Conservation (phyloP, 2,113 vertebrate genomes). For the Oncorhynchus mykiss region DNA sequence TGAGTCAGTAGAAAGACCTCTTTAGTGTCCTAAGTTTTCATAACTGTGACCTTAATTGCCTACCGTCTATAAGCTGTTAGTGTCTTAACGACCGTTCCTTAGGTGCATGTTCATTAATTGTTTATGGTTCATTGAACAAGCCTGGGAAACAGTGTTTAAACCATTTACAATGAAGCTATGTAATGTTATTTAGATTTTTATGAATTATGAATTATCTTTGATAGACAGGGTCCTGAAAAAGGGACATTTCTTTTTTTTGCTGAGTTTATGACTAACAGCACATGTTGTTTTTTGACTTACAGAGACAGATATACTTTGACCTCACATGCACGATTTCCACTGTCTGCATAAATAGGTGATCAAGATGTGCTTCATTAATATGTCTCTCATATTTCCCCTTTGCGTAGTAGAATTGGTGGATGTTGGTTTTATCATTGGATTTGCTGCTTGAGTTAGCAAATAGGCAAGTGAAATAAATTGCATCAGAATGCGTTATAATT, state of each 20-base stretch:
- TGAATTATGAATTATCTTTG: no score
- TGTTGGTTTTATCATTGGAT: slow-evolving; percentile 64
- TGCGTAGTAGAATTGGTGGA: slow-evolving; percentile 49
- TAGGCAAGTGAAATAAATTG: slow-evolving; percentile 15
- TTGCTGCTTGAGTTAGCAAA: slow-evolving; percentile 61
- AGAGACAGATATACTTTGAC: slow-evolving; percentile 51
- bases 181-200: no score
- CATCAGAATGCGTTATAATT: slow-evolving; percentile 34
- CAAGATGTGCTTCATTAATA: slow-evolving; percentile 60
- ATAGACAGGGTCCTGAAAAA: no score
- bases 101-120: no score
- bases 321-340: slow-evolving; percentile 22
- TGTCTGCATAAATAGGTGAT: slow-evolving; percentile 50
- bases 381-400: slow-evolving; percentile 51
- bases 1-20: no score
- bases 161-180: no score
- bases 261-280: slow-evolving; percentile 27
- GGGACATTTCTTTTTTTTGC: slow-evolving; percentile 7
- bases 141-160: no score
- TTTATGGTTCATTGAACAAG: no score
- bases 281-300: slow-evolving; percentile 51
- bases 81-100: no score
- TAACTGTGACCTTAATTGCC: no score
- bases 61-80: no score
- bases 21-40: no score